These are phyloP conservation scores for Urocyon cinereoargenteus DNA, from an alignment of 2,797 vertebrate genomes.

Conservation along the genomic window DNA sequence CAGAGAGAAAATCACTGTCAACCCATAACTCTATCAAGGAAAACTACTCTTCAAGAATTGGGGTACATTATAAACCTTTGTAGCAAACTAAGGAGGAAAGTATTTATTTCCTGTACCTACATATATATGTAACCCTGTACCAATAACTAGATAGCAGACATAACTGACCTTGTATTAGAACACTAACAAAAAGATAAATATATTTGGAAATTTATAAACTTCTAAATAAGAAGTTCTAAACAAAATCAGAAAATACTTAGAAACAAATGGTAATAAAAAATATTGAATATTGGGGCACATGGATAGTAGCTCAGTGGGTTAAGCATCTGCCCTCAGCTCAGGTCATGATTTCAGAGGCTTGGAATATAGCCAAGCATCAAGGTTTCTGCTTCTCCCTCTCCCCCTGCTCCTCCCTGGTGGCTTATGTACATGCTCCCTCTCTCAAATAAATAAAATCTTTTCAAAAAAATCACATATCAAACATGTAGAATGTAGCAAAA, in stretches of 20 bases:
- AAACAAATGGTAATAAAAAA: not conserved
- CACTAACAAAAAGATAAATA: not conserved
- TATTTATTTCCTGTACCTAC: not conserved
- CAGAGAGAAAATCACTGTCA: not conserved
- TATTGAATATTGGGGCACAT: not conserved
- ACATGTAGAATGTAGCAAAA: not conserved
- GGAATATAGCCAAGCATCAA: not conserved
- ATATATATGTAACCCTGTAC: not conserved
- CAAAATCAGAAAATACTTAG: not conserved
- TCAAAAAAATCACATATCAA: not conserved
- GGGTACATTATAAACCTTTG: not conserved
- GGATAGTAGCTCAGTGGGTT: not conserved
- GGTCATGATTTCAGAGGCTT: not conserved
- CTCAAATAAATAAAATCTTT: not conserved
- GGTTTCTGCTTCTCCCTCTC: not conserved
- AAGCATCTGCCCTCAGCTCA: not conserved
- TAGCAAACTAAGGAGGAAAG: not conserved
- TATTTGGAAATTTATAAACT: not conserved
- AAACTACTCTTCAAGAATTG: not conserved
- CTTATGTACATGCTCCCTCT: not conserved
- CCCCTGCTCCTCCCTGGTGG: no score
- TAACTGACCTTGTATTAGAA: not conserved
- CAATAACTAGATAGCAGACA: not conserved
- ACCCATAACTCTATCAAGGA: not conserved
- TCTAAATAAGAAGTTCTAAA: not conserved